These are phyloP conservation scores for Melanotaenia duboulayi DNA, from an alignment of 2,113 vertebrate genomes.

Conservation along the genomic window DNA sequence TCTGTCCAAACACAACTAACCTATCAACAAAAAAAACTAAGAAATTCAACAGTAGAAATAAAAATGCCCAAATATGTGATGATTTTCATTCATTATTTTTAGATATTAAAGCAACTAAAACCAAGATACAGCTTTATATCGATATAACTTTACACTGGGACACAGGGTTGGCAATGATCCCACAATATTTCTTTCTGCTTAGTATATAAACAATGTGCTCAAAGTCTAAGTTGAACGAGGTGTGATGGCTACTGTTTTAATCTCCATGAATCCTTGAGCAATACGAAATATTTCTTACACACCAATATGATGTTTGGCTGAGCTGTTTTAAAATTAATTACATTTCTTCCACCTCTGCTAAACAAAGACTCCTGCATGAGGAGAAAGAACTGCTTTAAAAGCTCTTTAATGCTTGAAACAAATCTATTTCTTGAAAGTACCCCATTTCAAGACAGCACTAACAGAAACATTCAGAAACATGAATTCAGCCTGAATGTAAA, in stretches of 20 bases:
- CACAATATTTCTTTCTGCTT: slow-evolving; percentile 51
- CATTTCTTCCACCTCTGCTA: background rate
- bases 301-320: slow-evolving; percentile 3
- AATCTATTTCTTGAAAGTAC: background rate
- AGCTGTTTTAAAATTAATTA: background rate
- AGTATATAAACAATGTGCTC: slow-evolving; percentile 36
- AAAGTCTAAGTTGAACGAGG: slow-evolving; percentile 51
- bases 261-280: slow-evolving; percentile 43
- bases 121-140: background rate
- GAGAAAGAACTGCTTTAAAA: background rate
- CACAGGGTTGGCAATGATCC: background rate
- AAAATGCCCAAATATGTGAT: background rate
- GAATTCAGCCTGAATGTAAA: slow-evolving; percentile 48
- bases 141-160: background rate
- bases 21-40: background rate
- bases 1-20: slow-evolving; percentile 21
- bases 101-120: background rate
- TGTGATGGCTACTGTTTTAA: slow-evolving; percentile 5
- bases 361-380: background rate
- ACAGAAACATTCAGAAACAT: no score
- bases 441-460: no score
- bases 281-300: slow-evolving; percentile 36
- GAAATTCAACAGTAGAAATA: background rate
- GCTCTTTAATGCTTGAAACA: background rate
- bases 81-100: background rate